Evolutionary conservation across 2,888 invertebrate species (phyloP).

Genomic region (Enchytraeus crypticus): DNA sequence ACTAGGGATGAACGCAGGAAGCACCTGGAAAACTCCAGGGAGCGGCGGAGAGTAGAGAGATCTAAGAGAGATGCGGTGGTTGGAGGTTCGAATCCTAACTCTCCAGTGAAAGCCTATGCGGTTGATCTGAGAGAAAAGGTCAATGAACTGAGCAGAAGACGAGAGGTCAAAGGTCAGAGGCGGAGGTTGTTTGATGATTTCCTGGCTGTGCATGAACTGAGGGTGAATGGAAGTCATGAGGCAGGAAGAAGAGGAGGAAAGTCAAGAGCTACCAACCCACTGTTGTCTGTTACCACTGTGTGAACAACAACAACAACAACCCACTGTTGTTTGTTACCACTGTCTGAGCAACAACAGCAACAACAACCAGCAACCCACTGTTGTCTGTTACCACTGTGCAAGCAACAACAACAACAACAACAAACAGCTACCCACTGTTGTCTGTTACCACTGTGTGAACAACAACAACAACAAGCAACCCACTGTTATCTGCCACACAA

Average conservation of each 20-base stretch:
- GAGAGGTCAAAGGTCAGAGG: constrained; percentile 56
- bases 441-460: too few species aligned
- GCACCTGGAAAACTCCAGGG: constrained; percentile 63
- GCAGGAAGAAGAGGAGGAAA: background rate
- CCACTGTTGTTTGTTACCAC: too few species aligned
- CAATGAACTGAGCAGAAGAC: constrained; percentile 53
- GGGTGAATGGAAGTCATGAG: constrained; percentile 29
- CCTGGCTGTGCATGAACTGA: constrained; percentile 56
- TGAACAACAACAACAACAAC: too few species aligned
- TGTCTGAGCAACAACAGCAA: constrained; percentile 29
- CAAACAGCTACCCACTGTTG: too few species aligned
- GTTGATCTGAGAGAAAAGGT: too few species aligned
- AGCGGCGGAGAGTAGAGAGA: constrained; percentile 53
- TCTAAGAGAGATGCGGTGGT: constrained; percentile 37
- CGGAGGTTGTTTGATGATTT: constrained; percentile 54
- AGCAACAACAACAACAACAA: too few species aligned
- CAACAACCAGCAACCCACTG: constrained; percentile 2
- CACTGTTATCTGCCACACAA: constrained; percentile 6
- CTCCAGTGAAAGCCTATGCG: too few species aligned
- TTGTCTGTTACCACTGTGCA: constrained; percentile 10
- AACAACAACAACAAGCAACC: constrained; percentile 22
- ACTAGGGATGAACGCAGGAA: constrained; percentile 65
- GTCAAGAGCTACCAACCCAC: background rate
- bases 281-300: constrained; percentile 10
- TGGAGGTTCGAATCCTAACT: constrained; percentile 36